Evolutionary conservation across 1,140 invertebrate species (phyloP).

Genomic region (Gerris buenoi): DNA sequence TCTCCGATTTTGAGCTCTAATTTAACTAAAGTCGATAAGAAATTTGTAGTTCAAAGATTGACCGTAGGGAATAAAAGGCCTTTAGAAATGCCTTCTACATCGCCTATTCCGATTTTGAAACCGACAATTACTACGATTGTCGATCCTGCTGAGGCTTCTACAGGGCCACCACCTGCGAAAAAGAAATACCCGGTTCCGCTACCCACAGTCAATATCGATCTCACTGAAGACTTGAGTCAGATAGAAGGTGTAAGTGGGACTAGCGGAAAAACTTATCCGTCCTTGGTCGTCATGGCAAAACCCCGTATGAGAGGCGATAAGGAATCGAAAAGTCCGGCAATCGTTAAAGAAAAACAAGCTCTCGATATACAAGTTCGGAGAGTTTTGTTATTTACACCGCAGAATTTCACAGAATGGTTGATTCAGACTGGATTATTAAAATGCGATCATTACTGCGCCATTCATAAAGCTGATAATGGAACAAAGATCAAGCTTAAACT

Average conservation of each 20-base stretch:
- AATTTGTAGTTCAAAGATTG: not conserved
- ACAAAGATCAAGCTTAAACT: constrained; percentile 46
- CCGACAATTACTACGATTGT: not conserved
- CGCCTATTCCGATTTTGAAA: not conserved
- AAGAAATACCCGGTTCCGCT: not conserved
- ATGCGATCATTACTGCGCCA: constrained; percentile 55
- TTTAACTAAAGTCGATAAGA: not conserved
- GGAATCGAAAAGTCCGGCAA: not conserved
- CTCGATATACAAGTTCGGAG: constrained; percentile 56
- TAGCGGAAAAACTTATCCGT: not conserved
- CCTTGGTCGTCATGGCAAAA: not conserved
- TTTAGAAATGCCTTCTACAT: not conserved
- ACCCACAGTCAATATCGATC: not conserved
- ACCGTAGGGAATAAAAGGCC: not conserved
- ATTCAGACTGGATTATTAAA: constrained; percentile 65
- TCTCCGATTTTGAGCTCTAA: not conserved
- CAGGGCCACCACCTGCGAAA: not conserved
- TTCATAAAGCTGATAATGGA: constrained; percentile 35
- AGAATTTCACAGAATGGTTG: constrained; percentile 75
- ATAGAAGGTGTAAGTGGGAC: not conserved
- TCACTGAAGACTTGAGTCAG: not conserved
- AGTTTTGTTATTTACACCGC: constrained; percentile 56
- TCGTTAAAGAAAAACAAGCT: constrained; percentile 2
- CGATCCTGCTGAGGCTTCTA: not conserved
- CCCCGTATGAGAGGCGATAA: not conserved